Evolutionary conservation across 1,140 invertebrate genomes (phyloP).

Genomic region (Lepidotrigona ventralis): DNA sequence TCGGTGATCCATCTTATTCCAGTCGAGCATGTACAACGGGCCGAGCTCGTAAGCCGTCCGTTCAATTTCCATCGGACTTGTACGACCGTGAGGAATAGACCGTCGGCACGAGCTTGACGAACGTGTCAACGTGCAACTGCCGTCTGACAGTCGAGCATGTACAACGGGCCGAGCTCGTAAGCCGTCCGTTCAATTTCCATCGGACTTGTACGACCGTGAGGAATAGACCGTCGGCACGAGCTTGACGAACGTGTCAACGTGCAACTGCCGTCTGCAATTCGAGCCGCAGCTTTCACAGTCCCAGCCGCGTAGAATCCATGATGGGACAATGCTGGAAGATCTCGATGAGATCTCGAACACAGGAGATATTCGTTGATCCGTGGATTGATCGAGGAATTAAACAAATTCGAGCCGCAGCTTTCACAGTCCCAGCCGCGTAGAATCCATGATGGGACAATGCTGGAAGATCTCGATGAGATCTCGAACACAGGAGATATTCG

Average conservation of each 20-base stretch:
- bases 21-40: slow-evolving; percentile 54
- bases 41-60: slow-evolving; percentile 50
- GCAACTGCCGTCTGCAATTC: slow-evolving; percentile 20
- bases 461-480: not conserved
- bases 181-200: slow-evolving; percentile 59
- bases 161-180: slow-evolving; percentile 46
- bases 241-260: slow-evolving; percentile 49
- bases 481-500: no score
- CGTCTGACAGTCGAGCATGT: no score
- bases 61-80: slow-evolving; percentile 55
- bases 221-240: slow-evolving; percentile 2
- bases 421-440: not conserved
- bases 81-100: slow-evolving; percentile 12
- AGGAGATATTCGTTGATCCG: no score
- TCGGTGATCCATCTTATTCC: slow-evolving; percentile 59
- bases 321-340: slow-evolving; percentile 2
- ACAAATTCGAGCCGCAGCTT: slow-evolving; percentile 30
- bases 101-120: slow-evolving; percentile 18
- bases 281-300: slow-evolving; percentile 5
- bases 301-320: not conserved
- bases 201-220: slow-evolving; percentile 7
- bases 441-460: not conserved
- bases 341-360: not conserved
- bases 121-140: slow-evolving; percentile 41
- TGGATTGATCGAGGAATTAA: not conserved